Evolutionary conservation across 2,797 vertebrate genomes (phyloP).

Genomic region (Geranospiza caerulescens): DNA sequence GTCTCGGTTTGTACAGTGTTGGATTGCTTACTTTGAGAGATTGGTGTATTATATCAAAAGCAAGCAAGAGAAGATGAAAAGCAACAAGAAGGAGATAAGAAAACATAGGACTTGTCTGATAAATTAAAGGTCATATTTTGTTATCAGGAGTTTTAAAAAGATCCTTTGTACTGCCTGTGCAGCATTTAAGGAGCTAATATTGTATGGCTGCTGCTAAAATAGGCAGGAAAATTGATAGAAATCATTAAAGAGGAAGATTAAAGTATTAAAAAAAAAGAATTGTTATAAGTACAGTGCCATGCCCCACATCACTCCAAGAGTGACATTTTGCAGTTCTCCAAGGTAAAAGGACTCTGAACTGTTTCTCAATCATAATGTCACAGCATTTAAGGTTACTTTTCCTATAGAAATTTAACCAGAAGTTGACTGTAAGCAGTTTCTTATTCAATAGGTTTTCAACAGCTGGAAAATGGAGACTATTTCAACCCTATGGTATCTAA

Average conservation of each 20-base stretch:
- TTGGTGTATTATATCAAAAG: constrained; percentile 36
- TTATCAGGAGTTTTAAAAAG: constrained; percentile 27
- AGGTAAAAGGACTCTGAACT: neutral
- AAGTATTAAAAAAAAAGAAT: constrained; percentile 20
- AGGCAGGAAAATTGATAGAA: constrained; percentile 15
- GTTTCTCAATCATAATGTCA: constrained; percentile 38
- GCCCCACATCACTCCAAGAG: neutral
- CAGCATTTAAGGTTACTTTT: constrained; percentile 29
- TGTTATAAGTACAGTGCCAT: neutral
- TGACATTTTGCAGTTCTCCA: constrained; percentile 29
- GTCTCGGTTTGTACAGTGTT: neutral
- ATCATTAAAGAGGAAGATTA: constrained; percentile 25
- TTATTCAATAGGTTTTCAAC: neutral
- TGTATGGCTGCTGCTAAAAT: constrained; percentile 23
- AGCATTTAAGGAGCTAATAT: constrained; percentile 46
- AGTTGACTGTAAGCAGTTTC: neutral
- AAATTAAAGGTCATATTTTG: constrained; percentile 67
- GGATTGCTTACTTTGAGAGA: neutral
- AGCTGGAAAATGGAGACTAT: constrained; percentile 17
- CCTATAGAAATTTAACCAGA: constrained; percentile 4
- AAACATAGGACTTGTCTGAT: constrained; percentile 39
- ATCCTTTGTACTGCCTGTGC: constrained; percentile 29
- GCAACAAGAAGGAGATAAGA: constrained; percentile 60
- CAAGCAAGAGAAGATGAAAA: constrained; percentile 56
- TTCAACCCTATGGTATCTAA: neutral